Base-by-base conservation (phyloP, 2,797 vertebrate species). In the Hypotaenidia philippensis region DNA sequence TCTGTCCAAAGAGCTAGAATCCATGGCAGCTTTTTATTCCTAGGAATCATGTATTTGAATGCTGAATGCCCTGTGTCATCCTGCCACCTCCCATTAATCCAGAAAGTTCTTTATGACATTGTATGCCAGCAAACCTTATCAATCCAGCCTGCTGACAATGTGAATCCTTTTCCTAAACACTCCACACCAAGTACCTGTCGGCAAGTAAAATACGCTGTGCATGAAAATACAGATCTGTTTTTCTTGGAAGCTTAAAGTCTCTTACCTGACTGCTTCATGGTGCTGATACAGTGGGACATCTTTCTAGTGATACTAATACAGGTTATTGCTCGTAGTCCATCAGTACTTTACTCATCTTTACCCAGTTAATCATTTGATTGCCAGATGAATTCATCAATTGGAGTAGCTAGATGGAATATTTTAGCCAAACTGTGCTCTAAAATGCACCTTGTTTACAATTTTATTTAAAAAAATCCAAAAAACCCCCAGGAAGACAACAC, bases 61-160 rank as follows among this genome's bases (percentile, higher is more conserved):
- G 27, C 44, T 80, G 84, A 78, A 87, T 89, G 68, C 52, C 49
- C 60, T 38, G 22, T 83, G 44, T 56, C 76, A 41, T 77, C 53
- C 76, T 87, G 82, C 82, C 59, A 81, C 74, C 22, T 87, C 57
- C n/a, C 81, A 32, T 91, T 82, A 90, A 89, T 49, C 85, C 41
- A 41, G 59, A 14, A 87, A 68, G 45, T 75, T 89, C 47, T 93
- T 86, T 23, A 36, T 77, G 56, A 29, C 53, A 61, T 81, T 90
- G 87, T 63, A 71, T 71, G 29, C 47, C 55, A 85, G 65, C 19
- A 80, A 83, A 78, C 70, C 18, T 29, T 41, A 80, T 89, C 78
- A 82, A 64, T 60, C 45, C 56, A 66, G 72, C n/a, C 84, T 81
- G 21, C 36, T 81, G 57, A 65, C 32, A 57, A 13, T 21, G 41